These are phyloP conservation scores for Odontamblyopus rebecca DNA, from an alignment of 2,797 vertebrate genomes.

Conservation along the genomic window DNA sequence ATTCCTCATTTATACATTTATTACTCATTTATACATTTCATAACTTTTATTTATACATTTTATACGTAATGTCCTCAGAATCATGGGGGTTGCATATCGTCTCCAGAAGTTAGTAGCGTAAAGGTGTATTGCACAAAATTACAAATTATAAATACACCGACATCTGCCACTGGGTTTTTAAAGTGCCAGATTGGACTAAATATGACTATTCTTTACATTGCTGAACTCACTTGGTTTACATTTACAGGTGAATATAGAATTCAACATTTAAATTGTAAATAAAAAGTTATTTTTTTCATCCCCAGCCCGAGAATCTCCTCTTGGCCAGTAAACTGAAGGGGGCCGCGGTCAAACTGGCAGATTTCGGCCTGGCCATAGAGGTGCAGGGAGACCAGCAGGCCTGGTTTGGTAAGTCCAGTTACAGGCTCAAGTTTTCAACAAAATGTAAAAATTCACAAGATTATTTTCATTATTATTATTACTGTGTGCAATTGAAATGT, in stretches of 20 bases:
- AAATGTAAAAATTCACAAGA: neutral
- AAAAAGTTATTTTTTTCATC: slow-evolving; percentile 42
- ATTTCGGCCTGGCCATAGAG: slow-evolving; percentile 96
- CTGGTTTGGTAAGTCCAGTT: slow-evolving; percentile 89
- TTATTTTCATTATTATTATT: neutral
- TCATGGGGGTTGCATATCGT: too few species aligned
- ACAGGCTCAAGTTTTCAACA: neutral
- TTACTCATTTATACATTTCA: too few species aligned
- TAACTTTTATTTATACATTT: too few species aligned
- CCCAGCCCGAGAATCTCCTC: slow-evolving; percentile 96
- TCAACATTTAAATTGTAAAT: neutral
- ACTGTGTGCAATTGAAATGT: neutral
- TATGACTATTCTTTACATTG: too few species aligned
- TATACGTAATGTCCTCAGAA: too few species aligned
- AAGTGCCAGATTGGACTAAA: too few species aligned
- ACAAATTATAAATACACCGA: too few species aligned
- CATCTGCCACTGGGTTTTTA: too few species aligned
- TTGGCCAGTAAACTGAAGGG: slow-evolving; percentile 97
- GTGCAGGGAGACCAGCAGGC: slow-evolving; percentile 97
- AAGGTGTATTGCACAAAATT: too few species aligned
- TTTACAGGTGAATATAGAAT: neutral
- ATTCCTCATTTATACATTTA: too few species aligned
- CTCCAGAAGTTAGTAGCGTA: too few species aligned
- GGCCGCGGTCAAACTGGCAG: slow-evolving; percentile 95
- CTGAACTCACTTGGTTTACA: neutral